Conservation (phyloP, 1,140 invertebrate genomes). For the Mya arenaria region DNA sequence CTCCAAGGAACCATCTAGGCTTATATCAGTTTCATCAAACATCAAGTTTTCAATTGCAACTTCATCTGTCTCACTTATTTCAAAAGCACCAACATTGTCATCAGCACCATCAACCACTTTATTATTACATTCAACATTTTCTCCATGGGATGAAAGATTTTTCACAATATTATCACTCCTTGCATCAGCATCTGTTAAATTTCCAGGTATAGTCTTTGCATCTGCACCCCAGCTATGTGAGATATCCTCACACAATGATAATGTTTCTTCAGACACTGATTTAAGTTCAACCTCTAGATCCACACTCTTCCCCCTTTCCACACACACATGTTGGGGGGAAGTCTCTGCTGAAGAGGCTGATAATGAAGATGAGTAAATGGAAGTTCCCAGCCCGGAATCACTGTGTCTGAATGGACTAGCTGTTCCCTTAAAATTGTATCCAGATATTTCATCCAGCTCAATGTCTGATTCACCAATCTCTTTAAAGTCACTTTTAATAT, state of each 20-base stretch:
- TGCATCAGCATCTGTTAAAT: too few species aligned
- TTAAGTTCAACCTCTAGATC: background rate
- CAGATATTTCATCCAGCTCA: background rate
- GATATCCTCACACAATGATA: background rate
- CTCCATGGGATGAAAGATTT: background rate
- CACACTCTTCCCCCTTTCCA: background rate
- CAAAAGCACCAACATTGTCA: background rate
- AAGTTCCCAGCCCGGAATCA: slow-evolving; percentile 43
- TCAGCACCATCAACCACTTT: background rate
- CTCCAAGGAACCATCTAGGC: too few species aligned
- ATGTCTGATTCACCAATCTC: background rate
- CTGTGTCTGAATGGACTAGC: slow-evolving; percentile 2
- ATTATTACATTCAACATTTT: background rate
- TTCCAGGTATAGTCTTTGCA: too few species aligned
- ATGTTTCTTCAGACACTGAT: background rate
- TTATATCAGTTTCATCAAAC: background rate
- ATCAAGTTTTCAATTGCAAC: background rate
- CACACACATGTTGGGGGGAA: slow-evolving; percentile 34
- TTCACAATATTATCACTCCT: too few species aligned
- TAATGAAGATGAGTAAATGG: slow-evolving; percentile 12
- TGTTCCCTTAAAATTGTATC: background rate
- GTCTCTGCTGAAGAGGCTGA: slow-evolving; percentile 26
- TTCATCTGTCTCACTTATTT: background rate
- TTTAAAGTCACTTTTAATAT: background rate
- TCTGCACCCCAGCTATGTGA: background rate